These are phyloP conservation scores for Dicaeum eximium DNA, from an alignment of 2,113 vertebrate species.

Conservation along the genomic window DNA sequence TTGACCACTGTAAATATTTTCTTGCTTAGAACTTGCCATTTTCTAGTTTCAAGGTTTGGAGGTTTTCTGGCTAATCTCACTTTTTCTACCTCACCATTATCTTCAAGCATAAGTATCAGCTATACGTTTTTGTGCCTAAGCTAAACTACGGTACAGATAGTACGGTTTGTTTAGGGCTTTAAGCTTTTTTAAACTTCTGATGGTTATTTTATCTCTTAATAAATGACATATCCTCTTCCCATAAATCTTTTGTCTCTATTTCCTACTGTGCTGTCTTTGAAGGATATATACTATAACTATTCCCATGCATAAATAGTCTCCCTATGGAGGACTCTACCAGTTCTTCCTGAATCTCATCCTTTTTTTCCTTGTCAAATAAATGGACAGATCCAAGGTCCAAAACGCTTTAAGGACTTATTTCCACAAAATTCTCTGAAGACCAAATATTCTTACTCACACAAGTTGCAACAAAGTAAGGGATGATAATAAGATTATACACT, in stretches of 20 bases:
- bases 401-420: neutral
- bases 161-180: accelerated
- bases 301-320: neutral
- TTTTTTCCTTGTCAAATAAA: neutral
- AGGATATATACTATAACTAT: neutral
- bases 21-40: neutral
- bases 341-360: neutral
- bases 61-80: neutral
- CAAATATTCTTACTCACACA: neutral
- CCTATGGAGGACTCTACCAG: neutral
- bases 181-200: neutral
- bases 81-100: neutral
- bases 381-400: neutral
- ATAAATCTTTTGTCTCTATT: neutral
- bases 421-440: neutral
- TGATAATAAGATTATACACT: neutral
- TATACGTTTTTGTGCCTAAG: neutral
- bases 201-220: neutral
- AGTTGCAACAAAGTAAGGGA: neutral
- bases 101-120: neutral
- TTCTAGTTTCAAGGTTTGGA: neutral
- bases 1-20: neutral
- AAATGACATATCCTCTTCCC: neutral
- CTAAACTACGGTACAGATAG: neutral
- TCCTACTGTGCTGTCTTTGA: neutral